Evolutionary conservation across 2,797 vertebrate species (phyloP).

Genomic region (Tangara arthus): DNA sequence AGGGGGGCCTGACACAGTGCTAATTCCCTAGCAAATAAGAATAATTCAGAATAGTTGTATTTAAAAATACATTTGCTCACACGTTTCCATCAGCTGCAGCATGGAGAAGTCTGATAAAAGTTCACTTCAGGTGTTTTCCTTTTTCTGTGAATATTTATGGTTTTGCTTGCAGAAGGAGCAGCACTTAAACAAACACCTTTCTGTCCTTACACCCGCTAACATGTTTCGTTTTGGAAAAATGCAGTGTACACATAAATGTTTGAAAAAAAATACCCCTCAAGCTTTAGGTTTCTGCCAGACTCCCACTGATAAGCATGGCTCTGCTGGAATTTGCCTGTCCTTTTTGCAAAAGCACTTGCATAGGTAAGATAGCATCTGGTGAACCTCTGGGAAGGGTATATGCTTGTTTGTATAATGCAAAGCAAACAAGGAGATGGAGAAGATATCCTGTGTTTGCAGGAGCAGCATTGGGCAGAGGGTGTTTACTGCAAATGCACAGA

Average conservation of each 20-base stretch:
- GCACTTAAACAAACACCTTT: background rate
- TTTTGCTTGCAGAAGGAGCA: background rate
- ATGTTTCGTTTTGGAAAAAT: background rate
- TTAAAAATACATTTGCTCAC: background rate
- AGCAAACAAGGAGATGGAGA: conserved; percentile 54
- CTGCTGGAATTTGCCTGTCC: conserved; percentile 14
- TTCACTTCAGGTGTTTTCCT: background rate
- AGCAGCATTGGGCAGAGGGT: background rate
- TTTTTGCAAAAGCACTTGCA: background rate
- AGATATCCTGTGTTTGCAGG: conserved; percentile 35
- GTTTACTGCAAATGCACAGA: conserved; percentile 14
- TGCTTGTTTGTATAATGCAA: conserved; percentile 34
- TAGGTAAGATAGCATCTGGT: conserved; percentile 35
- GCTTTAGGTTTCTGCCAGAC: background rate
- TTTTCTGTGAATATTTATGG: background rate
- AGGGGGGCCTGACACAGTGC: background rate
- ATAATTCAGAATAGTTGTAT: background rate
- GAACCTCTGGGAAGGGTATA: conserved; percentile 49
- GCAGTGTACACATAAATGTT: background rate
- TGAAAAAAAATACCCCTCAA: background rate
- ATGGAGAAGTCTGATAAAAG: background rate
- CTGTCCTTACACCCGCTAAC: background rate
- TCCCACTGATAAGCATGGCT: background rate
- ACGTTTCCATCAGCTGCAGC: background rate
- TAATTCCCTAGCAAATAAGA: background rate